Evolutionary conservation across 35 echinoderm and acorn worm genomes (phyloP), one percentile per base, ranked within the genome.

Genomic region (Lytechinus variegatus): DNA sequence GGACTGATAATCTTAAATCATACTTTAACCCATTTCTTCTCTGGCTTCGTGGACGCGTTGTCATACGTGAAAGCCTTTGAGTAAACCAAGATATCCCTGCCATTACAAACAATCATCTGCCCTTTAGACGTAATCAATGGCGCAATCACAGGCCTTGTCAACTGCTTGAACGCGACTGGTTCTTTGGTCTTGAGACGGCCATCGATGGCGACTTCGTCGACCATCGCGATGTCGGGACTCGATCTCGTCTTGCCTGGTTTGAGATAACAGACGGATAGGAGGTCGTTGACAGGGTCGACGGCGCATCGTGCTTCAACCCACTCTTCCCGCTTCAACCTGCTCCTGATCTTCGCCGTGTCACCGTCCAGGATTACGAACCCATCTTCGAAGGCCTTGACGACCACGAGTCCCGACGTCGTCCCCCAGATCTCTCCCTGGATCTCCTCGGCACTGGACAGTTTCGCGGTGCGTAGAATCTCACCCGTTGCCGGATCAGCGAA

Each of bases 11-110:
- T 4, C 6, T 79, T 24, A 79, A 79, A 24, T 79, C 19, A 90
- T 9, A 90, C 88, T 90, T 90, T 90, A 12, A 90, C 88, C 88
- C 88, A 90, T 8, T 90, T 90, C 24, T 33, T 90, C 16, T 90
- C 52, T 2, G 88, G 29, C 9, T 90, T 90, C 11, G 88, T 54
- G 16, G 10, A n/a, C 7, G 27, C 52, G 29, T 33, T 44, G 5
- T 44, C 29, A 21, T 90, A 90, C 3, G 12, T 54, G 66, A 79
- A 79, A 19, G 66, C 66, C 88, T 90, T 90, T 6, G 9, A 12
- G 52, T 90, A 90, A 9, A 90, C 27, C 27, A 90, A 21, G 29
- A 90, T 10, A 44, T 90, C 88, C 16, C 52, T 90, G 88, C 88
- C 88, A 27, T 90, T 90, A 90, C 88, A 90, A 33, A 90, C 88